Base-by-base conservation (phyloP, 2,797 vertebrate genomes). In the Vespertilio murinus region DNA sequence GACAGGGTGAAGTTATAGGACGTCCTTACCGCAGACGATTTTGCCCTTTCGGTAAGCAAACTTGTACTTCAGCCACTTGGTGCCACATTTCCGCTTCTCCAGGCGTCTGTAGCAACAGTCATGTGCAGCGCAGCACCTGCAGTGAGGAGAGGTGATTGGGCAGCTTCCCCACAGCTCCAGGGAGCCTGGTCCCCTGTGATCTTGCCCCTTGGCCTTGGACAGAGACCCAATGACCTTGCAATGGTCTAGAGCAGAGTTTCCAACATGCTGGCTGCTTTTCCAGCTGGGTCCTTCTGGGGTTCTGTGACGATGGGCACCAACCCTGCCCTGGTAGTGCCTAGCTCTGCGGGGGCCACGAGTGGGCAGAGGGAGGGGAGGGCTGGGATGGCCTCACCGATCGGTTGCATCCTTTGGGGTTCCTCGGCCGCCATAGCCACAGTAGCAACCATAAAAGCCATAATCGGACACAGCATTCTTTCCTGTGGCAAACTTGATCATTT, bases 121-220 rank as follows among this genome's bases (percentile, higher is more conserved):
- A 0, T 97, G 97, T 0, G 0, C 0, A 0, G 25, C 11, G 1
- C 97, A 98, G 94, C 97, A 98, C 81, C 97, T 98, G 93, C 16
- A 25, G 22, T 0, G 22, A 77, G 67, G 40, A 78, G 1, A 4
- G 6, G 8, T 8, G 20, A 0, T 11, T 38, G 45, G 25, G n/a
- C n/a, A 40, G 9, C 2, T 14, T 47, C 73, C 40, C 20, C 2
- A 16, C 18, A 42, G n/a, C 7, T 28, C 13, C 35, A 25, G 42
- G 40, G 73, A 23, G 7, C 33, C 77, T 22, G 45, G 11, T 12
- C n/a, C 6, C 42, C 13, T 1, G 1, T 9, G 22, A 20, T 45
- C 33, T 70, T 35, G 13, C 8, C 9, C 23, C 5, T 30, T 33
- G 35, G n/a, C 49, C n/a, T 25, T 54, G 16, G 70, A 17, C 22